These are phyloP conservation scores for Aphelinus atriplicis DNA, from an alignment of 1,140 invertebrate genomes.

Conservation along the genomic window DNA sequence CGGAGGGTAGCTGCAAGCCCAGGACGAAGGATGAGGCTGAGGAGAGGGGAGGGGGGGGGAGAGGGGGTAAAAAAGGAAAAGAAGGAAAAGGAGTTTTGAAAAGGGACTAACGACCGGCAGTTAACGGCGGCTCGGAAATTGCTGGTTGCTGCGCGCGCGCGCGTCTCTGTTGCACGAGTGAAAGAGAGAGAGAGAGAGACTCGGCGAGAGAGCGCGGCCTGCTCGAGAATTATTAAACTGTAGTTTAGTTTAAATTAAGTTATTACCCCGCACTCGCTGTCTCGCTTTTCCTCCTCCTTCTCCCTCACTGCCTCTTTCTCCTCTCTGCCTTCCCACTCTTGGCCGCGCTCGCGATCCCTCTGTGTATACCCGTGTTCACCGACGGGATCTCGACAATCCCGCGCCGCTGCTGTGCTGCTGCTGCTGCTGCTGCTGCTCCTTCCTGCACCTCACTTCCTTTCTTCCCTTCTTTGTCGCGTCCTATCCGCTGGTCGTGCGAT, in stretches of 20 bases:
- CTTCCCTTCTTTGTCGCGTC: constrained; percentile 4
- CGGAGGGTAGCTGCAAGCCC: constrained; percentile 23
- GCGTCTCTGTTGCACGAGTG: constrained; percentile 43
- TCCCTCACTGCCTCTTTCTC: constrained; percentile 15
- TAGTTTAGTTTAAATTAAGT: constrained; percentile 70
- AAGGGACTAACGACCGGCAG: constrained; percentile 69
- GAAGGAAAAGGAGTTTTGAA: constrained; percentile 66
- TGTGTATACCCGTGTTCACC: constrained; percentile 50
- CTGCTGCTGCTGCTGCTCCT: too few relatives aligned
- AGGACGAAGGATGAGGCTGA: not conserved
- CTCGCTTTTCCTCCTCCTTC: constrained; percentile 43
- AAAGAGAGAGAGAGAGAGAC: not conserved
- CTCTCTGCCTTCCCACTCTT: not conserved
- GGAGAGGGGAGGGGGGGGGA: constrained; percentile 26
- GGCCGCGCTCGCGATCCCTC: constrained; percentile 42
- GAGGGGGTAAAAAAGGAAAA: constrained; percentile 40
- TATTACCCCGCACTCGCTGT: constrained; percentile 62
- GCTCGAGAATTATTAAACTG: constrained; percentile 68
- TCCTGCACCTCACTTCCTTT: not conserved
- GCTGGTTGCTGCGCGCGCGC: constrained; percentile 60
- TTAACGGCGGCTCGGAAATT: constrained; percentile 69
- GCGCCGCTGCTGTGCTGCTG: too few relatives aligned
- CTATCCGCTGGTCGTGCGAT: constrained; percentile 13
- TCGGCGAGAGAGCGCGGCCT: constrained; percentile 27
- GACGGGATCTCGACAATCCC: constrained; percentile 43